Evolutionary conservation across 2,113 vertebrate species (phyloP).

Genomic region (Amphiprion ocellaris): DNA sequence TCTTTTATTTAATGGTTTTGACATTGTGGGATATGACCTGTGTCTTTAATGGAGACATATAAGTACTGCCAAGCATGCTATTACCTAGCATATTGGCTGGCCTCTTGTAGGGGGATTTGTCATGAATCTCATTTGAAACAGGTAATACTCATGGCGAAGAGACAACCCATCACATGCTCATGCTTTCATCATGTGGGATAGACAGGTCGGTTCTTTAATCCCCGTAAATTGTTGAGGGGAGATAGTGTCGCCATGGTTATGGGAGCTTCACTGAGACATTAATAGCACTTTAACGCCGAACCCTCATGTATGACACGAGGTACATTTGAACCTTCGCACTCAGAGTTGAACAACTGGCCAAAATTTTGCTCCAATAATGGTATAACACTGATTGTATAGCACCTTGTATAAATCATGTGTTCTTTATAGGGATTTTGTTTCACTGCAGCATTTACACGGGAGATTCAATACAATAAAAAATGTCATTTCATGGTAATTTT

Average conservation of each 20-base stretch:
- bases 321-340: slow-evolving; percentile 2
- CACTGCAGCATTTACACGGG: neutral
- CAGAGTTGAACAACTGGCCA: neutral
- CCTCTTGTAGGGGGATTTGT: slow-evolving; percentile 67
- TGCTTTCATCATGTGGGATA: slow-evolving; percentile 25
- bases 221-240: slow-evolving; percentile 24
- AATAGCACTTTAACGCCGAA: slow-evolving; percentile 6
- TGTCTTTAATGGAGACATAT: slow-evolving; percentile 72
- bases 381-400: slow-evolving; percentile 6
- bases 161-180: slow-evolving; percentile 30
- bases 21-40: slow-evolving; percentile 73
- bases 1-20: slow-evolving; percentile 70
- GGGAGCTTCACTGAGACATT: neutral
- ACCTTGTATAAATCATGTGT: neutral
- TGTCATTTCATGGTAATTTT: neutral
- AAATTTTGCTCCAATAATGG: neutral
- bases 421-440: neutral
- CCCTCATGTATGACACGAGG: neutral
- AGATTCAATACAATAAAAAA: neutral
- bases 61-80: slow-evolving; percentile 63
- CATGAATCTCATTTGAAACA: slow-evolving; percentile 76
- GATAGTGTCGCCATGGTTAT: neutral
- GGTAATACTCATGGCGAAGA: slow-evolving; percentile 52
- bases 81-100: slow-evolving; percentile 69
- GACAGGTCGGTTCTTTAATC: slow-evolving; percentile 41